These are phyloP conservation scores for Cynaeus angustus DNA, from an alignment of 2,888 invertebrate genomes.

Conservation along the genomic window DNA sequence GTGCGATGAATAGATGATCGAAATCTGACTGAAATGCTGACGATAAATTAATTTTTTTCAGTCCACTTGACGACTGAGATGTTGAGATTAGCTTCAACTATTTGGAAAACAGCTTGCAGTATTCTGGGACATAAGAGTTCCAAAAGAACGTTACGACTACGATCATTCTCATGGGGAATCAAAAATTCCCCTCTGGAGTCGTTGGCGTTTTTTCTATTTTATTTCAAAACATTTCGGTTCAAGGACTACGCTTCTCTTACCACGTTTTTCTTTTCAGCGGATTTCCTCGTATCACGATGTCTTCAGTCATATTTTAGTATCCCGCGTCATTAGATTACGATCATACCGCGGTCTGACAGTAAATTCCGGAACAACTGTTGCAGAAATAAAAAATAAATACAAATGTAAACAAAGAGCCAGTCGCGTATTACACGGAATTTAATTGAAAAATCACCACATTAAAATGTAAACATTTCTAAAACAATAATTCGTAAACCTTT, in stretches of 20 bases:
- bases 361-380: no score
- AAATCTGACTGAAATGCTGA: slow-evolving; percentile 13
- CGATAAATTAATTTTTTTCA: slow-evolving; percentile 33
- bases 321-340: no score
- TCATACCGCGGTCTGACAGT: no score
- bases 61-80: slow-evolving; percentile 9
- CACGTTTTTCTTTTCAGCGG: slow-evolving; percentile 7
- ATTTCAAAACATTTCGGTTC: slow-evolving; percentile 34
- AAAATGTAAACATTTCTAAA: no score
- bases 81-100: slow-evolving; percentile 18
- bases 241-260: slow-evolving; percentile 5
- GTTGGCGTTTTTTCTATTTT: slow-evolving; percentile 37
- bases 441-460: not conserved
- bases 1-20: slow-evolving; percentile 40
- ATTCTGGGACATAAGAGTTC: slow-evolving; percentile 22
- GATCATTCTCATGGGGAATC: slow-evolving; percentile 44
- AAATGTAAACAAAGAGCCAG: no score
- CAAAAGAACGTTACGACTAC: slow-evolving; percentile 26
- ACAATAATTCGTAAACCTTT: no score
- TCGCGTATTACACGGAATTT: not conserved
- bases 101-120: slow-evolving; percentile 27
- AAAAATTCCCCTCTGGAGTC: slow-evolving; percentile 34
- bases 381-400: slow-evolving; percentile 1
- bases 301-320: no score
- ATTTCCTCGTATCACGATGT: no score